These are phyloP conservation scores for Anableps anableps DNA, from an alignment of 2,797 vertebrate species.

Conservation along the genomic window DNA sequence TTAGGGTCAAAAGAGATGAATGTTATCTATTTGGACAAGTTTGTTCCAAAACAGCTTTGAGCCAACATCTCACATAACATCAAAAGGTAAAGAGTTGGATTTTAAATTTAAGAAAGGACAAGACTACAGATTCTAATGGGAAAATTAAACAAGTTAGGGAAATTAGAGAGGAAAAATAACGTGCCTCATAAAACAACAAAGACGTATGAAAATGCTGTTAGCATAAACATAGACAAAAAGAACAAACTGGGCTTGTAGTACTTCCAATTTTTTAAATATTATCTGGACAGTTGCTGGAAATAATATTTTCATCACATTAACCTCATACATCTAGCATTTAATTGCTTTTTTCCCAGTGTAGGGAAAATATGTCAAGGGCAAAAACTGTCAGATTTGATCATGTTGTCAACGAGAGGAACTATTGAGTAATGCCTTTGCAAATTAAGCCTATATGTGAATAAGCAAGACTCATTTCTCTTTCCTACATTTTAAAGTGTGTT, in stretches of 20 bases:
- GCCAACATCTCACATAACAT: slow-evolving; percentile 17
- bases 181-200: not conserved
- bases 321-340: too few relatives aligned
- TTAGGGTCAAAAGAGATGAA: slow-evolving; percentile 5
- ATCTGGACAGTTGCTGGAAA: not conserved
- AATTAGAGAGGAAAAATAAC: slow-evolving; percentile 11
- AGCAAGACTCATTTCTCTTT: not conserved
- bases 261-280: slow-evolving; percentile 19
- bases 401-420: not conserved
- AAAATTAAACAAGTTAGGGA: slow-evolving; percentile 20
- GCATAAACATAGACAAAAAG: not conserved
- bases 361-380: not conserved
- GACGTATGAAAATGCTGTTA: slow-evolving; percentile 11
- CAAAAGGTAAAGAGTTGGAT: slow-evolving; percentile 38
- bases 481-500: not conserved
- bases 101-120: slow-evolving; percentile 23
- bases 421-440: not conserved
- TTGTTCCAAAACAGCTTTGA: slow-evolving; percentile 20
- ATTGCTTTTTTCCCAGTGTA: not conserved
- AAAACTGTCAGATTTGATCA: not conserved
- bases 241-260: slow-evolving; percentile 13
- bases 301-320: not conserved
- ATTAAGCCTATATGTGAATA: not conserved
- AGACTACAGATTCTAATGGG: slow-evolving; percentile 25
- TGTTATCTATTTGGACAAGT: slow-evolving; percentile 15